Percentiles rank a stretch among this genome's conserved stretches.
These are phyloP conservation scores for Nasonovia ribisnigri DNA, from an alignment of 2,888 invertebrate species.

Conservation along the genomic window DNA sequence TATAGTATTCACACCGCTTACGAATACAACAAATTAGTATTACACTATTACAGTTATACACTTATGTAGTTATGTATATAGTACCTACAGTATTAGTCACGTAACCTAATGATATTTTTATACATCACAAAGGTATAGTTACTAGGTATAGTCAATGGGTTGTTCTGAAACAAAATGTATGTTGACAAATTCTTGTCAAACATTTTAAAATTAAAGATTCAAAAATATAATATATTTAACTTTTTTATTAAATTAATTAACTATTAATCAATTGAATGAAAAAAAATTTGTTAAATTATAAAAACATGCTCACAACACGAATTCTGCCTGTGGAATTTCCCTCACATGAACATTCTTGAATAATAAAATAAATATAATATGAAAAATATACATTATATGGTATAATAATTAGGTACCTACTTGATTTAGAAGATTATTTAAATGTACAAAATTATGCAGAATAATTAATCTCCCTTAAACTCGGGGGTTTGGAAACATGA, in stretches of 20 bases:
- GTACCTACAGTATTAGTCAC: neutral
- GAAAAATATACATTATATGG: neutral
- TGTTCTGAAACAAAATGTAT: neutral
- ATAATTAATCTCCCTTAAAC: neutral
- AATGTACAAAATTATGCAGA: neutral
- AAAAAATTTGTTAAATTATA: neutral
- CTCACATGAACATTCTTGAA: no score
- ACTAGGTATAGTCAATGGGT: neutral
- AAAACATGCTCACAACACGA: no score
- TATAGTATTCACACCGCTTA: neutral
- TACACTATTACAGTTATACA: no score
- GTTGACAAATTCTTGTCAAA: neutral
- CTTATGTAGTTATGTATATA: no score
- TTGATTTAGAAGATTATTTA: neutral
- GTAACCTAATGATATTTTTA: neutral
- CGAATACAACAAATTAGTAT: neutral
- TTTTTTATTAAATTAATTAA: neutral
- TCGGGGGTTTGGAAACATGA: neutral
- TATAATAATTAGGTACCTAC: no score
- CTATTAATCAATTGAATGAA: neutral
- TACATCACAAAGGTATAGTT: neutral
- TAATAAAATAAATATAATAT: no score
- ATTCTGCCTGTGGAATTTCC: no score
- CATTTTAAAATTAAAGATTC: neutral
- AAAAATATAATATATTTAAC: neutral